A percentile compares a stretch with the other conserved stretches of the same genome.
These are phyloP conservation scores for Sphenodon punctatus DNA, from an alignment of 2,797 vertebrate genomes.

Conservation along the genomic window DNA sequence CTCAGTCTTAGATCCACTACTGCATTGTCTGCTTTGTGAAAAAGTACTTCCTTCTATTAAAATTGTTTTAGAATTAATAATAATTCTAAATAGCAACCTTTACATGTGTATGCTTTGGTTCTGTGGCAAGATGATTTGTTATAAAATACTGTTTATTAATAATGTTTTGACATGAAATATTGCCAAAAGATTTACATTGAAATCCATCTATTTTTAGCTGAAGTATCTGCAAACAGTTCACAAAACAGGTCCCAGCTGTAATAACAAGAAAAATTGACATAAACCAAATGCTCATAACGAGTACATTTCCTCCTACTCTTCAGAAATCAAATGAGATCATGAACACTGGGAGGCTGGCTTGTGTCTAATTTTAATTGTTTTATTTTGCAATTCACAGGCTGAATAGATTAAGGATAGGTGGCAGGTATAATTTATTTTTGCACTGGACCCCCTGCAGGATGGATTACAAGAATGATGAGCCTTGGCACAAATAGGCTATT, in stretches of 20 bases:
- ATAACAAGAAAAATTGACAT: conserved; percentile 68
- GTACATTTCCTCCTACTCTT: too few species aligned
- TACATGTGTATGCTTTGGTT: conserved; percentile 57
- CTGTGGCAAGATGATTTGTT: conserved; percentile 50
- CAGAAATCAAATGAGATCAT: conserved; percentile 55
- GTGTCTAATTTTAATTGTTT: conserved; percentile 70
- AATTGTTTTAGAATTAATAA: too few species aligned
- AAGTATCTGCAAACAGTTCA: conserved; percentile 63
- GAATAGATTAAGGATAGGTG: conserved; percentile 58
- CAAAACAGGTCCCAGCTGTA: conserved; percentile 59
- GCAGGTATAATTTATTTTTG: conserved; percentile 66
- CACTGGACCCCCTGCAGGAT: conserved; percentile 46
- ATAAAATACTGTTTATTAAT: conserved; percentile 59
- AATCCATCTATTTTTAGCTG: conserved; percentile 66
- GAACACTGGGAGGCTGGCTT: too few species aligned
- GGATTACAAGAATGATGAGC: conserved; percentile 42
- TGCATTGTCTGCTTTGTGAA: too few species aligned
- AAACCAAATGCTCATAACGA: conserved; percentile 66
- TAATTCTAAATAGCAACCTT: conserved; percentile 45
- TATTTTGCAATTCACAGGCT: conserved; percentile 61
- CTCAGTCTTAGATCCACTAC: too few species aligned
- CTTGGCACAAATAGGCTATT: conserved; percentile 33
- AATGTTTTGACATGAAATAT: conserved; percentile 67
- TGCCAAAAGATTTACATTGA: conserved; percentile 57
- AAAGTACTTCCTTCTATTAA: too few species aligned